These are phyloP conservation scores for Pinctada fucata DNA, from an alignment of 2,888 invertebrate genomes.

Conservation along the genomic window DNA sequence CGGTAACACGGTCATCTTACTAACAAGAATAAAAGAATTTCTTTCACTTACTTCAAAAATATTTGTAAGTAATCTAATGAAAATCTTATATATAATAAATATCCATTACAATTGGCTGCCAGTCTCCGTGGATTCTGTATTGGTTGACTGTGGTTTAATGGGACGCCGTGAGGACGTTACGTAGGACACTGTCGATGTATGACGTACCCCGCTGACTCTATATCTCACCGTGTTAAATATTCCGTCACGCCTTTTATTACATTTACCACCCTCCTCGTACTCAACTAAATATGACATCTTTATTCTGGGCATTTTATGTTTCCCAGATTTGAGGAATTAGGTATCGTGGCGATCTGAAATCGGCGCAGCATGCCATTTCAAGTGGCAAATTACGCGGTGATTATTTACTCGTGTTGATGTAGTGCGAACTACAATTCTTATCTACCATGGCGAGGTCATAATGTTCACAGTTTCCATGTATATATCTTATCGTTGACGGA, in stretches of 20 bases:
- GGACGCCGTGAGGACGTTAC: no score
- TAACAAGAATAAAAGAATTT: no score
- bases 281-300: background rate
- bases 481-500: background rate
- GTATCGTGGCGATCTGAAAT: background rate
- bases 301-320: background rate
- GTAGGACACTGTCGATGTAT: no score
- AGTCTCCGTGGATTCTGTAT: no score
- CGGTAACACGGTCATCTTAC: no score
- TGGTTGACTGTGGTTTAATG: no score
- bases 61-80: no score
- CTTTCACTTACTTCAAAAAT: no score
- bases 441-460: background rate
- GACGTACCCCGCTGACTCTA: no score
- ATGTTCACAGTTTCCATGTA: background rate
- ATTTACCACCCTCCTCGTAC: background rate
- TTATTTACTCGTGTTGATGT: background rate
- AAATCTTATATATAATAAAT: no score
- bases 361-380: background rate
- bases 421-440: background rate
- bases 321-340: background rate
- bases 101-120: no score
- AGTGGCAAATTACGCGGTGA: background rate
- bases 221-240: no score
- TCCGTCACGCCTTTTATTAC: background rate